A percentile compares a stretch with the other conserved stretches of the same genome.
phyloP scores from a whole-genome alignment of 2,113 vertebrate genomes.

The Chlamydotis undulata region DNA sequence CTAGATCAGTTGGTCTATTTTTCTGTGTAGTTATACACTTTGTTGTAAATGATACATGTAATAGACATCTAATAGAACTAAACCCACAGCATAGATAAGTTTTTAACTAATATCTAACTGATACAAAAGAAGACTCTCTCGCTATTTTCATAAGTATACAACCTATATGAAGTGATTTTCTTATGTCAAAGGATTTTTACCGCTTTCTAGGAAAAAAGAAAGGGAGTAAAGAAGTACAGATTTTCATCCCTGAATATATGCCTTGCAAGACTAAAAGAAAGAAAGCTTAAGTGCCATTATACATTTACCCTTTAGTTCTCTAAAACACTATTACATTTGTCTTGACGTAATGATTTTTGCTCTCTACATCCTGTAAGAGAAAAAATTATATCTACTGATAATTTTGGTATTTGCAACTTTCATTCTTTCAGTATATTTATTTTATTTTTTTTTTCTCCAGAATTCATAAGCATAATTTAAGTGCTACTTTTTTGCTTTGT shows the following conservation, averaged over 20 bases:
- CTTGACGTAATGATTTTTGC: not conserved
- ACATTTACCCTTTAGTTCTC: not conserved
- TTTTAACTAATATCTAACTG: not conserved
- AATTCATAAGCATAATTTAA: not conserved
- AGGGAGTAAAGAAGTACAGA: not conserved
- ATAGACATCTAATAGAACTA: not conserved
- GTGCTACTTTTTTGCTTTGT: not conserved
- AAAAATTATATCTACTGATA: not conserved
- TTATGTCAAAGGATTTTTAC: not conserved
- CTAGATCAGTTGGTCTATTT: not conserved
- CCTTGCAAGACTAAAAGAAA: not conserved
- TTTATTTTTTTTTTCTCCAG: not conserved
- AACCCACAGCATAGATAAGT: not conserved
- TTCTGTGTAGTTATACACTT: not conserved
- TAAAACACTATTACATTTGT: not conserved
- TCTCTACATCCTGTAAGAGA: not conserved
- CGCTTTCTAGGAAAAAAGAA: not conserved
- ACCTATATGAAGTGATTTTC: not conserved
- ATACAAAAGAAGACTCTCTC: not conserved
- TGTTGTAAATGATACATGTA: not conserved
- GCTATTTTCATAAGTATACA: not conserved
- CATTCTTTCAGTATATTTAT: not conserved
- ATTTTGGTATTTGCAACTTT: not conserved
- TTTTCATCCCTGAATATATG: not conserved
- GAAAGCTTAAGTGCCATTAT: not conserved